Conservation (phyloP, 2,797 vertebrate species). For the Macropus fuliginosus region DNA sequence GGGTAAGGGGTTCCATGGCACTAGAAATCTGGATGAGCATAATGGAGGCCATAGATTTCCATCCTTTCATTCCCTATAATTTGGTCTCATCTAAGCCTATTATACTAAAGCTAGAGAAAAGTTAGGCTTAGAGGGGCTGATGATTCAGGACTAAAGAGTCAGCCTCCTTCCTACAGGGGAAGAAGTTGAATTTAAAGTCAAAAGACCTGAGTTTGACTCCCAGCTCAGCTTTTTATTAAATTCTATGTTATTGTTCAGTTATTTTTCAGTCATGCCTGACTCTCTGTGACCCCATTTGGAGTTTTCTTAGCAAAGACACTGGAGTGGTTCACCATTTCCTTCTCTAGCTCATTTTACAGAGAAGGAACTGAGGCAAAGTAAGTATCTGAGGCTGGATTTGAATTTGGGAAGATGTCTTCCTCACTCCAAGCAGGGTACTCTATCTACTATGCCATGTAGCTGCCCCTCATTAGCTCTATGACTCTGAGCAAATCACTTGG, state of each 20-base stretch:
- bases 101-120: neutral
- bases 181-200: neutral
- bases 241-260: neutral
- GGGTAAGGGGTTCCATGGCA: neutral
- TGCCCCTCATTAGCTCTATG: neutral
- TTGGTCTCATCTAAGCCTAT: neutral
- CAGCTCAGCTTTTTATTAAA: neutral
- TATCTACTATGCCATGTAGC: neutral
- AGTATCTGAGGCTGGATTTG: neutral
- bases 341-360: neutral
- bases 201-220: neutral
- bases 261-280: neutral
- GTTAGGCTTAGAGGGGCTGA: neutral
- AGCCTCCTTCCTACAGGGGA: neutral
- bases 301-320: neutral
- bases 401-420: neutral
- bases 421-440: neutral
- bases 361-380: neutral
- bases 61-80: neutral
- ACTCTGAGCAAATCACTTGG: neutral
- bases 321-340: neutral
- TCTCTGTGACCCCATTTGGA: neutral
- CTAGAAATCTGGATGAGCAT: neutral
- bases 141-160: neutral
- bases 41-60: neutral